phyloP scores from a whole-genome alignment of 2,888 invertebrate species.

The Acronicta alni region DNA sequence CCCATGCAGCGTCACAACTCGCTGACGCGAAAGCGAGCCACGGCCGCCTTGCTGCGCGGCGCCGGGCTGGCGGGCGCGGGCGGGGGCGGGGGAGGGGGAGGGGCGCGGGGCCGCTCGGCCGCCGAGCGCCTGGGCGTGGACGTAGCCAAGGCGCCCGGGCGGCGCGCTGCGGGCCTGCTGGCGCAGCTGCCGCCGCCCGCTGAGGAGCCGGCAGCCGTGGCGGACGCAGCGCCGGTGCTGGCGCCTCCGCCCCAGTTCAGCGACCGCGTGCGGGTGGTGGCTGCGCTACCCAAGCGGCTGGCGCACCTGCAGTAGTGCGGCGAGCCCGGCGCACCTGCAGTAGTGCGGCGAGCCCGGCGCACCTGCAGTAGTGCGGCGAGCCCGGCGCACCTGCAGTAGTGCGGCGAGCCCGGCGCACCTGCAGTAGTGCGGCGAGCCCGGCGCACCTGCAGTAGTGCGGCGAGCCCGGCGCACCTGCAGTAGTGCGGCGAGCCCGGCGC shows the following conservation, averaged over 20 bases:
- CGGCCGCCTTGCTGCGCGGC: conserved; percentile 88
- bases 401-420: not conserved
- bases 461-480: conserved; percentile 83
- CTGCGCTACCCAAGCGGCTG: conserved; percentile 93
- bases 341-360: not conserved
- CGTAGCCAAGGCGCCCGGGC: conserved; percentile 74
- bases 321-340: not conserved
- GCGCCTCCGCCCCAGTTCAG: conserved; percentile 98
- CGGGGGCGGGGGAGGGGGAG: no score
- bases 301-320: conserved; percentile 80
- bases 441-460: not conserved
- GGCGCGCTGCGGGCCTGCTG: conserved; percentile 92
- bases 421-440: not conserved
- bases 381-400: not conserved
- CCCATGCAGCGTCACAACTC: conserved; percentile 90
- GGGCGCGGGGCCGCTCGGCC: conserved; percentile 72
- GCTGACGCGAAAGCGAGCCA: conserved; percentile 89
- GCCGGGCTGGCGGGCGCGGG: conserved; percentile 74
- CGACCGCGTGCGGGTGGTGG: conserved; percentile 95
- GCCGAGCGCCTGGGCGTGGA: conserved; percentile 85
- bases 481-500: conserved; percentile 37
- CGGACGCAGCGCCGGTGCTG: conserved; percentile 86
- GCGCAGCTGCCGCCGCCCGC: conserved; percentile 95
- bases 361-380: not conserved
- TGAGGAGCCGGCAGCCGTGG: conserved; percentile 88